phyloP scores from a whole-genome alignment of 2,888 invertebrate species.

The Drosophila paranaensis region DNA sequence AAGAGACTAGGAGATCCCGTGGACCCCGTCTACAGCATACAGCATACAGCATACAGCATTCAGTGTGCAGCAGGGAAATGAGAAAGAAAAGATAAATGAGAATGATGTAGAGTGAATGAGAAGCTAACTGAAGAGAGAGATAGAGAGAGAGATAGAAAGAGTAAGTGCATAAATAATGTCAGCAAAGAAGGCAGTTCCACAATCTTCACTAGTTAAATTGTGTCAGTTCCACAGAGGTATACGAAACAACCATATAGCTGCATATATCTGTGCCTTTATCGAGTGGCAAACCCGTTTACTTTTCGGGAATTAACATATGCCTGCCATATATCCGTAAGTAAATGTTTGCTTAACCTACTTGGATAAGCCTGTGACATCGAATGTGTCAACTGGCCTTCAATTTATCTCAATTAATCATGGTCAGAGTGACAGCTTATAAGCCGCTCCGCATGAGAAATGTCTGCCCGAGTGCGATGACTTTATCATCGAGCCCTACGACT shows the following conservation, averaged over 20 bases:
- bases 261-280: not conserved
- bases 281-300: not conserved
- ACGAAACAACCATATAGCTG: not conserved
- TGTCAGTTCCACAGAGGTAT: no score
- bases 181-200: no score
- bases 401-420: slow-evolving; percentile 69
- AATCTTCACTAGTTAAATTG: no score
- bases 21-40: no score
- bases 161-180: no score
- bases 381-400: slow-evolving; percentile 47
- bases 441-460: slow-evolving; percentile 30
- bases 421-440: slow-evolving; percentile 32
- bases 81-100: no score
- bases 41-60: no score
- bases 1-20: no score
- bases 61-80: no score
- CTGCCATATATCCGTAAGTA: slow-evolving; percentile 8
- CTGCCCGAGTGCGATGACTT: slow-evolving; percentile 34
- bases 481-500: slow-evolving; percentile 33
- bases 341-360: slow-evolving; percentile 17
- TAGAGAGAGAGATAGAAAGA: not conserved
- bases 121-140: not conserved
- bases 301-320: not conserved
- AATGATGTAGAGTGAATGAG: no score
- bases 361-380: slow-evolving; percentile 10